phyloP scores from a whole-genome alignment of 2,888 invertebrate species.

The Nephrotoma flavescens region DNA sequence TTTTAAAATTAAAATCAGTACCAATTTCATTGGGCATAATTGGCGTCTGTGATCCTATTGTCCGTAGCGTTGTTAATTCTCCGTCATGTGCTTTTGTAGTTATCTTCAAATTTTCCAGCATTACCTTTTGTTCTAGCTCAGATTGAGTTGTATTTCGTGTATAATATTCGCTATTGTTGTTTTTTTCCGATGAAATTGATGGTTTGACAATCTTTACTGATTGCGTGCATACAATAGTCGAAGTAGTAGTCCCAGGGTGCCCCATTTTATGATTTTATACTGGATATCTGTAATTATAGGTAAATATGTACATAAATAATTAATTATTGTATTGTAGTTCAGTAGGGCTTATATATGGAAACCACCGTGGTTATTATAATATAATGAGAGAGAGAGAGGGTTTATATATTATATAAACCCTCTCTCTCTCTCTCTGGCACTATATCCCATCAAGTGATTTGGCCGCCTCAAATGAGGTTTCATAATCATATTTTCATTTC shows the following conservation, averaged over 20 bases:
- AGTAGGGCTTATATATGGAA: neutral
- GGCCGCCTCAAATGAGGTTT: too few relatives aligned
- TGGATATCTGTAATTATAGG: neutral
- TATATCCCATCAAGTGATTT: too few relatives aligned
- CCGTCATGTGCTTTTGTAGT: neutral
- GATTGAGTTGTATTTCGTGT: neutral
- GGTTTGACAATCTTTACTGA: neutral
- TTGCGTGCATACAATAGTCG: neutral
- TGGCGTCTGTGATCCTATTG: neutral
- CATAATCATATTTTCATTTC: too few relatives aligned
- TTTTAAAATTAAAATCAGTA: conserved; percentile 34
- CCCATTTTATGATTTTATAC: neutral
- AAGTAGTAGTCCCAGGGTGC: neutral
- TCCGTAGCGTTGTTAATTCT: neutral
- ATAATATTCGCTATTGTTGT: neutral
- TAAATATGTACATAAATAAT: neutral
- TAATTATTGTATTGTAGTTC: neutral
- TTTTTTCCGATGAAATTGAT: neutral
- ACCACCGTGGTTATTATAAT: neutral
- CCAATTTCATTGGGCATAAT: conserved; percentile 31
- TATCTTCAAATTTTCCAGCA: neutral
- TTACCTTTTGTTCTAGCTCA: neutral
- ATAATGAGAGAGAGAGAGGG: too few relatives aligned
- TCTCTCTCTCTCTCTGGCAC: too few relatives aligned
- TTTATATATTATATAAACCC: too few relatives aligned